Evolutionary conservation across 2,888 invertebrate genomes (phyloP), one percentile per base, ranked within the genome.

Genomic region (Pycnomerus fuliginosus): DNA sequence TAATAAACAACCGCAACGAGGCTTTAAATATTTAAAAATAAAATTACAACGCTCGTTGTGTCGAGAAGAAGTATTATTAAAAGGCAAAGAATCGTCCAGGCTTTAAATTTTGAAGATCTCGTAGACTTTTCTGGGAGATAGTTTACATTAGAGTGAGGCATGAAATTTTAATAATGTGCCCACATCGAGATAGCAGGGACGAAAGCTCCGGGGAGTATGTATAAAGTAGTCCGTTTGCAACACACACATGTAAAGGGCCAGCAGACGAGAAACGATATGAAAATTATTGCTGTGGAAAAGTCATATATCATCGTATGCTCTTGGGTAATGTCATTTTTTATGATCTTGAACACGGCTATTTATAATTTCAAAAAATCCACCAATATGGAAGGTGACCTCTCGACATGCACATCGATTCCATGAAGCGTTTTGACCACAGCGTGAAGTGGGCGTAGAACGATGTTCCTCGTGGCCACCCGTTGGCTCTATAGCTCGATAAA

Each of bases 81-180:
- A 25, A 16, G 25, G 25, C 24, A 25, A 16, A 35, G 25, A 35
- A 14, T 15, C 28, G 17, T 20, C 22, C 28, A 17, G 15, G 15
- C 17, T 17, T 36, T 36, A 56, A 57, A 60, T 55, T 55, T 57
- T 58, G 56, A 55, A 55, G 53, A 56, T 50, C 48, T 38, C 45
- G 42, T 56, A 56, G 56, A 56, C 53, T 49, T 54, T 54, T 58
- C 55, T 50, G 50, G 50, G 48, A 49, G 50, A 58, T 59, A 59
- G 57, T 58, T 56, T 56, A 52, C 60, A 55, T 59, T 60, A 59
- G 57, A 57, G 53, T 34, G 48, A 50, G 51, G 48, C 50, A 55
- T 59, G 60, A 60, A 60, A 60, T 55, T 60, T 60, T 60, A 58
- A 60, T 56, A 56, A 52, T 46, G 50, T 50, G 44, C 50, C 50